Percentiles rank a stretch among this genome's conserved stretches.
phyloP scores from a whole-genome alignment of 2,797 vertebrate genomes.

The Pelobates cultripes region DNA sequence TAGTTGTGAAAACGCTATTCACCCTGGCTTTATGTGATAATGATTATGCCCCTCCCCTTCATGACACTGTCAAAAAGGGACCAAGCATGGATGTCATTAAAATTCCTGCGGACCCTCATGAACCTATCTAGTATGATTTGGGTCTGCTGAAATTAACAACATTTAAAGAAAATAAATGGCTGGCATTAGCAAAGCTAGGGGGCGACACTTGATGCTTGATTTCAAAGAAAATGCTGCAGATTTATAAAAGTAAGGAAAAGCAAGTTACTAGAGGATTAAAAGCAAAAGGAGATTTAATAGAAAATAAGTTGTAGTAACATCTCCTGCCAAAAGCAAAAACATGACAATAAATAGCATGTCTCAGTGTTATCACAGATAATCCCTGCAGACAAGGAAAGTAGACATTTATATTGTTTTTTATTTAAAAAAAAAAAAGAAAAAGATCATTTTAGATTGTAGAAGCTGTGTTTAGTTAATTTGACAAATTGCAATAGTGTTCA shows the following conservation, averaged over 20 bases:
- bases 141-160: too few relatives aligned
- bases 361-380: not conserved
- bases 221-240: not conserved
- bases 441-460: not conserved
- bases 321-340: not conserved
- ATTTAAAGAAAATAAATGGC: too few relatives aligned
- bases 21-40: too few relatives aligned
- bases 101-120: too few relatives aligned
- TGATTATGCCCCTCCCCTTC: too few relatives aligned
- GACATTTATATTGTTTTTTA: not conserved
- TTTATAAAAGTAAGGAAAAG: not conserved
- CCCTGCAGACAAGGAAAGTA: not conserved
- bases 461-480: not conserved
- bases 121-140: too few relatives aligned
- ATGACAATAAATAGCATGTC: conserved; percentile 2
- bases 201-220: too few relatives aligned
- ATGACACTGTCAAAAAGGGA: too few relatives aligned
- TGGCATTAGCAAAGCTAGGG: too few relatives aligned
- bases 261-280: not conserved
- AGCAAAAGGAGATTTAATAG: not conserved
- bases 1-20: too few relatives aligned
- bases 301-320: not conserved
- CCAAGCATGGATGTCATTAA: too few relatives aligned
- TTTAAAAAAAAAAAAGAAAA: not conserved
- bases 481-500: not conserved